Evolutionary conservation across 2,888 invertebrate genomes (phyloP), one percentile per base, ranked within the genome.

Genomic region (Xiphydria camelus): DNA sequence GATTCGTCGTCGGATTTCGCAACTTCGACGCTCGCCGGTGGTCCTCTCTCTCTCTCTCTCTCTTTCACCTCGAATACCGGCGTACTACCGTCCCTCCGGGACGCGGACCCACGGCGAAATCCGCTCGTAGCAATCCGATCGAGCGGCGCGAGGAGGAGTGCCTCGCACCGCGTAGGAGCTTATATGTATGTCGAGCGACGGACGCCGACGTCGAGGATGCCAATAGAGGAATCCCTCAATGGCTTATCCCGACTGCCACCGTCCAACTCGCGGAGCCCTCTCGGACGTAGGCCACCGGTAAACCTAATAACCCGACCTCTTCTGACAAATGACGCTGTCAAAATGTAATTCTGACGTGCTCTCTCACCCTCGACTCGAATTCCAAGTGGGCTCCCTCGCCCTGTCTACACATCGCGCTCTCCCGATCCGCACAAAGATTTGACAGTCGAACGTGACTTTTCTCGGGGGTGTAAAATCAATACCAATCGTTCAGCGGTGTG

Each of bases 261-360:
- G 14, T 14, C 14, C 29, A 14, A 14, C 29, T 15, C 12, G 14
- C 29, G 12, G 12, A 10, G 60, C 56, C 63, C 59, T 56, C 61
- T 60, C 59, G 6, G 12, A 14, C 12, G 12, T 61, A 59, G 61
- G 60, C 66, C 68, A 67, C 66, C 68, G 66, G 66, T 67, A 66
- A 71, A 71, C 68, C 69, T 68, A 71, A 71, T 71, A 71, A 71
- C 68, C 62, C 55, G 62, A 61, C 66, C 63, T 62, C 66, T 68
- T 59, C 63, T 71, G 70, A 71, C 70, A 71, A 70, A 71, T 64
- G 71, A 70, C 64, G 56, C 68, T 70, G 70, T 70, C 69, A 71
- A 70, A 71, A 71, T 66, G 70, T 71, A 68, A 71, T 68, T 67
- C 66, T 66, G 60, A 49, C 56, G 60, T 57, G 59, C 61, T 61